Evolutionary conservation across 35 echinoderm and acorn worm species (phyloP), one percentile per base, ranked within the genome.

Genomic region (Apostichopus californicus): DNA sequence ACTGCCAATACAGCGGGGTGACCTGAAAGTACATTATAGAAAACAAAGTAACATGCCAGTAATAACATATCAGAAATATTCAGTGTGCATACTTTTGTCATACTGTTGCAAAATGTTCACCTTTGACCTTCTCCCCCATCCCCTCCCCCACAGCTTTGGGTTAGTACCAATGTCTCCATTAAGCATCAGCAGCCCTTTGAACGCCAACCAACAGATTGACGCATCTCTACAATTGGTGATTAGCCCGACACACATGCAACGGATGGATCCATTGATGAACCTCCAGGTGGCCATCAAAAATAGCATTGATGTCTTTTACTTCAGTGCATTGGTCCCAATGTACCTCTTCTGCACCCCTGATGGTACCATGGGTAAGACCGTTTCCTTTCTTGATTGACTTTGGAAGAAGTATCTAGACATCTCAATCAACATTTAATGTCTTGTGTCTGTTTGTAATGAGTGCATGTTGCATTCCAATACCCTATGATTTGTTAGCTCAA

Each of bases 301-400:
- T 86, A 96, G 88, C 65, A 96, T 95, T 54, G 93, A 96, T 84
- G 93, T 98, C 63, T 93, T 98, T 61, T 98, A 98, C 92, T 98
- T 98, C 91, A 98, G 97, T 88, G 2, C 26, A 54, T 58, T 89
- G 28, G 77, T 94, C 65, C 80, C 95, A 23, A 83, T 96, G 77
- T 79, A 96, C 58, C 80, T 91, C 3, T 81, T 98, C 8, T 96
- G 93, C 53, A 89, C 94, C 1, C 95, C 94, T 73, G 93, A 96
- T 91, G 97, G 97, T 4, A 92, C 96, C 54, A 98, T 96, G 95
- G 95, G 97, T 98, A 75, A 93, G 94, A 57, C 7, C 17, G 18
- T 55, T 78, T 87, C 83, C 56, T 46, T 46, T 3, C 34, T 46
- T 46, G 34, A 46, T 46, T 46, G 34, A 34, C 28, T 34, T 34